phyloP scores from a whole-genome alignment of 2,113 vertebrate species.

The Lamprotornis superbus region DNA sequence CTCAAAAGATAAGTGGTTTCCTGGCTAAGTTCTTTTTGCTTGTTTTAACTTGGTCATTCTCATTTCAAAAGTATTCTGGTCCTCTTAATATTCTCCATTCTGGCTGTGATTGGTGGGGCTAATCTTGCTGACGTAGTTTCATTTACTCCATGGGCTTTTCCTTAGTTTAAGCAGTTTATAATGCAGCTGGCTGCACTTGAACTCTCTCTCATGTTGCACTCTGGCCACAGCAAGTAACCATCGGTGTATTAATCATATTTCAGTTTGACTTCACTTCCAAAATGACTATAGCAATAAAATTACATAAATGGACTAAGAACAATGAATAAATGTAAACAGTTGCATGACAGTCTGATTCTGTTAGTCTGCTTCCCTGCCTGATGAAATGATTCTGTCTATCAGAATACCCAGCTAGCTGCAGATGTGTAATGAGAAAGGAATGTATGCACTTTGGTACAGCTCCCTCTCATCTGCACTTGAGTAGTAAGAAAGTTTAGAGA shows the following conservation, averaged over 20 bases:
- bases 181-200: background rate
- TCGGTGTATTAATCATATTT: background rate
- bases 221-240: background rate
- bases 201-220: background rate
- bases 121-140: background rate
- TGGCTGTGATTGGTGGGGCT: background rate
- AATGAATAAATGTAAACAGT: background rate
- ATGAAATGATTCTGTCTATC: background rate
- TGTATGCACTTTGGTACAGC: background rate
- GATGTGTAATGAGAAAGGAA: background rate
- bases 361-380: background rate
- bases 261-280: background rate
- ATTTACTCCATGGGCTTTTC: background rate
- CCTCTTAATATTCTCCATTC: background rate
- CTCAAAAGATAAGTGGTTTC: constrained; percentile 47
- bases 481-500: background rate
- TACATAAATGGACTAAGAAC: background rate
- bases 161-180: background rate
- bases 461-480: background rate
- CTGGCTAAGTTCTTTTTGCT: constrained; percentile 10
- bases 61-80: constrained; percentile 30
- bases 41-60: background rate
- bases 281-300: background rate
- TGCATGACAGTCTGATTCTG: background rate
- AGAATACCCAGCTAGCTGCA: background rate